Evolutionary conservation across 2,888 invertebrate species (phyloP), one percentile per base, ranked within the genome.

Genomic region (Napeogenes inachia): DNA sequence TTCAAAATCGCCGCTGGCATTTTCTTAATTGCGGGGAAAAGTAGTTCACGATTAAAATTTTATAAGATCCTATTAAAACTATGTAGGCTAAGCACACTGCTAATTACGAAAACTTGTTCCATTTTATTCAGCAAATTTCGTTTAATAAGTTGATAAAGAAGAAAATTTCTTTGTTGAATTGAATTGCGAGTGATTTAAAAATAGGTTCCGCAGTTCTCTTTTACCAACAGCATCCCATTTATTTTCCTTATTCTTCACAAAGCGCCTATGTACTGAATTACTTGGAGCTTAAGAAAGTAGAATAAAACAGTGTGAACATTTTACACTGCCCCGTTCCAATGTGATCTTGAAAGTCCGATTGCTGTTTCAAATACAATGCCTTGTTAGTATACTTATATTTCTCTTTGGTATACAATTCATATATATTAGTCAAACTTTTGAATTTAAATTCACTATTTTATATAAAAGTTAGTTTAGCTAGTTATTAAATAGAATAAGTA

Each of bases 191-290:
- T 57, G 69, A 57, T 55, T 61, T 59, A 54, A 66, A 64, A 65
- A 73, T 71, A 67, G 57, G 30, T 62, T 58, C 62, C 58, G 57
- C 65, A 61, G 70, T 73, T 63, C 73, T 70, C 68, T 73, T 75
- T 13, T n/a, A 73, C 67, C 71, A 72, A 67, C 69, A 72, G 71
- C 74, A 69, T 73, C 71, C 66, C 66, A 73, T 72, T 75, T 74
- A 76, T 78, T 76, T 76, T 69, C 71, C 70, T 75, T 71, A 71
- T 76, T 73, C 70, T 60, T 68, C 71, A 74, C 74, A 75, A 72
- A 70, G 73, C 68, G 71, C 67, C 73, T 60, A 57, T 74, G 71
- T 66, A 65, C 66, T 61, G 69, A 70, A 72, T 74, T 71, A 70
- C 68, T 67, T 60, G 58, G 60, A 61, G 68, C 65, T 70, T 71